phyloP scores from a whole-genome alignment of 2,888 invertebrate species.

The Tryphoninae sp. region DNA sequence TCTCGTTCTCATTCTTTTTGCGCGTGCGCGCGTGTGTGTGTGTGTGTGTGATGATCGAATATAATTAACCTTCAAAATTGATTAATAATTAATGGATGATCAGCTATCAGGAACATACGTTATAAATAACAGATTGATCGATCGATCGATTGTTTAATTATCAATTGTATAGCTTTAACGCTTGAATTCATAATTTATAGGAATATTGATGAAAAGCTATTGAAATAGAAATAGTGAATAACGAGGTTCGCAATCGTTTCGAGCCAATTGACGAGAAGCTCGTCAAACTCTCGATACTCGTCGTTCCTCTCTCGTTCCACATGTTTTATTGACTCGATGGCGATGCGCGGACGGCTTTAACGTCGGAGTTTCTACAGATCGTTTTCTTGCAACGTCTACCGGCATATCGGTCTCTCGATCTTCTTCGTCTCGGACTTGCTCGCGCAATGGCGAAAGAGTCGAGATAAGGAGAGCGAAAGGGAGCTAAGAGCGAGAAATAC shows the following conservation, averaged over 20 bases:
- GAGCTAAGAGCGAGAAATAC: constrained; percentile 22
- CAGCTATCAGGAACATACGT: neutral
- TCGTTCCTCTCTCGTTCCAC: neutral
- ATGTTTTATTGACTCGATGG: neutral
- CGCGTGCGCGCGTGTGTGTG: no score
- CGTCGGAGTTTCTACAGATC: constrained; percentile 1
- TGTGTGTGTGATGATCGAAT: neutral
- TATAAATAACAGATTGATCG: neutral
- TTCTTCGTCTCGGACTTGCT: constrained; percentile 4
- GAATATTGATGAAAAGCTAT: neutral
- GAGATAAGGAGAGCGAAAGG: neutral
- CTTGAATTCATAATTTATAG: neutral
- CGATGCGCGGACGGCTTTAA: neutral
- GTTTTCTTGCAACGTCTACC: constrained; percentile 29
- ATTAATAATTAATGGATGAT: neutral
- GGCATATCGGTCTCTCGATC: constrained; percentile 45
- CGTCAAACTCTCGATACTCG: neutral
- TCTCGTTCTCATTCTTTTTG: neutral
- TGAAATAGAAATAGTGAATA: neutral
- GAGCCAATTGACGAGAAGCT: neutral
- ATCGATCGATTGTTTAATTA: neutral
- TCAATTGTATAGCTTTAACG: neutral
- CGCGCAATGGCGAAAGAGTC: constrained; percentile 5
- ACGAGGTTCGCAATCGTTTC: neutral
- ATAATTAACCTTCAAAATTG: neutral